Percentiles rank a stretch among this genome's conserved stretches.
These are phyloP conservation scores for Heliornis fulica DNA, from an alignment of 2,113 vertebrate species.

Conservation along the genomic window DNA sequence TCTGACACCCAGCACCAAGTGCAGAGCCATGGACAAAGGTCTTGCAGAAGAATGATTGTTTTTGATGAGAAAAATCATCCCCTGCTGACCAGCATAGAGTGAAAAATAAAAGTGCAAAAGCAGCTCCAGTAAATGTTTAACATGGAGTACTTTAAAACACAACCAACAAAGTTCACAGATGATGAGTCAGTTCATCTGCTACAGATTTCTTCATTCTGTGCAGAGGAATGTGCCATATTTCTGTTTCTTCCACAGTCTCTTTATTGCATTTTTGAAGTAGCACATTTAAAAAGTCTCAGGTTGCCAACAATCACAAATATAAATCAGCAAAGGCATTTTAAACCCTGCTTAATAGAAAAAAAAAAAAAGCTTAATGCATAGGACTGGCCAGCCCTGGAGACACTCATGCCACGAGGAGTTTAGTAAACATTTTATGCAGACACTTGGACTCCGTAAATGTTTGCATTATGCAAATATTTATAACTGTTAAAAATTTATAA, in stretches of 20 bases:
- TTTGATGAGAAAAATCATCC: not conserved
- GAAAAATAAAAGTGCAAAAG: not conserved
- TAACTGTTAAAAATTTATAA: not conserved
- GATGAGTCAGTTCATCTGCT: not conserved
- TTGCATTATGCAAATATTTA: not conserved
- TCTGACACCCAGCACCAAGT: rapidly evolving
- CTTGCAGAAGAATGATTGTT: rapidly evolving
- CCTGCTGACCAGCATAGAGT: rapidly evolving
- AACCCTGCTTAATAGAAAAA: not conserved
- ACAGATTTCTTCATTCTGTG: not conserved
- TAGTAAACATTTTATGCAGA: not conserved
- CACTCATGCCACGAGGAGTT: not conserved
- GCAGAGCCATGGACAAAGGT: not conserved
- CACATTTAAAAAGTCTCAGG: not conserved
- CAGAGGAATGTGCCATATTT: not conserved
- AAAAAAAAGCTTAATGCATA: not conserved
- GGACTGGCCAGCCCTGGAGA: not conserved
- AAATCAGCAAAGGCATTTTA: not conserved
- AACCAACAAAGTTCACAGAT: not conserved
- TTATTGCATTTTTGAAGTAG: not conserved
- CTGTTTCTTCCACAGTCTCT: not conserved
- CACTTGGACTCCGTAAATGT: not conserved
- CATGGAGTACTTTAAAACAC: not conserved
- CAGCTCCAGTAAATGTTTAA: not conserved
- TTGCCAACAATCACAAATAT: not conserved